Evolutionary conservation across 2,797 vertebrate species (phyloP).

Genomic region (Heterohyrax brucei): DNA sequence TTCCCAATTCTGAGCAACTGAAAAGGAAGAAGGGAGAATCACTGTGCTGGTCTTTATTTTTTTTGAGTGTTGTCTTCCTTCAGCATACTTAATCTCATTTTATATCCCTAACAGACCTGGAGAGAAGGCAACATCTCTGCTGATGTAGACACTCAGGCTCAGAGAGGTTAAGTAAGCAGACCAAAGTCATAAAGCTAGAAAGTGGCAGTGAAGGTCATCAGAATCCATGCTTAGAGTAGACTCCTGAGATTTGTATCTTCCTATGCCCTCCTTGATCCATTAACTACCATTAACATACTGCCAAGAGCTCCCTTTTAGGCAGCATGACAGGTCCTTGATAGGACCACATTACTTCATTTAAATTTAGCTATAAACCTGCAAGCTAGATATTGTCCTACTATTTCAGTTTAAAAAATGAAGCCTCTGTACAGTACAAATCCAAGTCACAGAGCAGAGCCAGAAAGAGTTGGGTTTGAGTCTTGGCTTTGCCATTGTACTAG

Average conservation of each 20-base stretch:
- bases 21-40: neutral
- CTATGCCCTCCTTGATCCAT: neutral
- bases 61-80: neutral
- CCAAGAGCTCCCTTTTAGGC: neutral
- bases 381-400: neutral
- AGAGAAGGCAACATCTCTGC: neutral
- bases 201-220: neutral
- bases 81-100: neutral
- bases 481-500: neutral
- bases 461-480: neutral
- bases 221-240: neutral
- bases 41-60: neutral
- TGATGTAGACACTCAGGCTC: neutral
- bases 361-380: neutral
- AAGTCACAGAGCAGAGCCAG: neutral
- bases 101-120: neutral
- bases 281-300: neutral
- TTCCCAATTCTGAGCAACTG: slow-evolving; percentile 34
- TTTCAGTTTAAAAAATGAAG: neutral
- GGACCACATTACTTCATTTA: neutral
- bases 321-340: neutral
- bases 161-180: neutral
- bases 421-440: neutral
- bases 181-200: neutral
- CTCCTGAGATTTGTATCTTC: neutral